Percentiles rank a stretch among this genome's conserved stretches.
Conservation (phyloP, 1,140 invertebrate genomes). For the Temnothorax nylanderi region DNA sequence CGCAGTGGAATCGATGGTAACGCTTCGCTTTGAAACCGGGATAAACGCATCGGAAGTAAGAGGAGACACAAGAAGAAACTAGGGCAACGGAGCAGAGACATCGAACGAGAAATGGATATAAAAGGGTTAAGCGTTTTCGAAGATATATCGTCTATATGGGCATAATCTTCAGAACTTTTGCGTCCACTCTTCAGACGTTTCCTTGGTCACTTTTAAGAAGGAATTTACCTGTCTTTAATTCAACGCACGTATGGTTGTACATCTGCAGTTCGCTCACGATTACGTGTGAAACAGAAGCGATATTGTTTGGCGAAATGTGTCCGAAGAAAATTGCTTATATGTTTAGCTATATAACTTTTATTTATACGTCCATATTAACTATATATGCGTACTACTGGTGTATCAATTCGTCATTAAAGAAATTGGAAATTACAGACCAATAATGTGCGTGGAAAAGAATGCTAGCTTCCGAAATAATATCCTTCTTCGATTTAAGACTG, state of each 20-base stretch:
- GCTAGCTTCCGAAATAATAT: neutral
- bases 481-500: neutral
- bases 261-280: slow-evolving; percentile 32
- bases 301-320: neutral
- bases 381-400: neutral
- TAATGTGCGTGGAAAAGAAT: neutral
- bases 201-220: neutral
- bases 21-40: neutral
- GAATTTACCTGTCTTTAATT: neutral
- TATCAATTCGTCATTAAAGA: neutral
- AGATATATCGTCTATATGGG: neutral
- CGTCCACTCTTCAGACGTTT: neutral
- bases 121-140: neutral
- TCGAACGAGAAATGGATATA: neutral
- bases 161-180: neutral
- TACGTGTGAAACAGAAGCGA: neutral
- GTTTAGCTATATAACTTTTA: neutral
- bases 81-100: slow-evolving; percentile 10
- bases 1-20: slow-evolving; percentile 48
- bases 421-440: neutral
- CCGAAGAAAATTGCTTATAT: neutral
- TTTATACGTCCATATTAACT: neutral
- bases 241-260: neutral
- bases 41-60: slow-evolving; percentile 33
- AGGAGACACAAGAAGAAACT: slow-evolving; percentile 37